A percentile compares a stretch with the other conserved stretches of the same genome.
These are phyloP conservation scores for Andrena dorsata DNA, from an alignment of 2,888 invertebrate genomes.

Conservation along the genomic window DNA sequence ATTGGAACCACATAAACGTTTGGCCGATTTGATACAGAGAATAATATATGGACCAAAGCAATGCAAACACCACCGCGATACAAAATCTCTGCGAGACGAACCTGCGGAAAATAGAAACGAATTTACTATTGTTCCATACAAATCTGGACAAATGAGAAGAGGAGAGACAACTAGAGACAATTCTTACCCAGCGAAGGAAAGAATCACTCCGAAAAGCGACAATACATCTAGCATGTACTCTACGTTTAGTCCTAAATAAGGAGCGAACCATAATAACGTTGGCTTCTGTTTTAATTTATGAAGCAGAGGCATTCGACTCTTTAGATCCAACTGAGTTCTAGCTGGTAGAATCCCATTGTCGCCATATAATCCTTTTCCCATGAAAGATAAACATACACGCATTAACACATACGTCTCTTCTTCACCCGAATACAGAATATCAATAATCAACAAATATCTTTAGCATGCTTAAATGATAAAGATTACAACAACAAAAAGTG, in stretches of 20 bases:
- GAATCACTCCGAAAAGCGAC: conserved; percentile 87
- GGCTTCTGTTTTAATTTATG: conserved; percentile 88
- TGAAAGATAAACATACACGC: neutral
- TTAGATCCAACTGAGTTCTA: conserved; percentile 84
- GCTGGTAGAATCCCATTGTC: conserved; percentile 91
- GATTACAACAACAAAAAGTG: too few species aligned
- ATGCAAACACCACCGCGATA: conserved; percentile 87
- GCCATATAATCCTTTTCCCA: conserved; percentile 89
- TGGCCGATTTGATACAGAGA: conserved; percentile 92
- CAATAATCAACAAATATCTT: neutral
- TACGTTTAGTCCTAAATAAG: conserved; percentile 88
- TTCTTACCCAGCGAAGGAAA: conserved; percentile 89
- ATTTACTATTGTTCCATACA: neutral
- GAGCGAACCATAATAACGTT: conserved; percentile 89
- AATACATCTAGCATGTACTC: conserved; percentile 90
- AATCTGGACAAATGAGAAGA: neutral
- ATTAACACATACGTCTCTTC: neutral
- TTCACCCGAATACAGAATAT: neutral
- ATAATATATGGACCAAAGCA: conserved; percentile 90
- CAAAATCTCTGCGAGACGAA: conserved; percentile 88
- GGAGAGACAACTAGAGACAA: neutral
- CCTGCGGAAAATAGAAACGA: conserved; percentile 80
- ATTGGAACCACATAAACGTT: conserved; percentile 91
- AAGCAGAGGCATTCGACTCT: conserved; percentile 85
- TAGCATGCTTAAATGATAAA: too few species aligned